Evolutionary conservation across 2,113 vertebrate genomes (phyloP).

Genomic region (Grantiella picta): DNA sequence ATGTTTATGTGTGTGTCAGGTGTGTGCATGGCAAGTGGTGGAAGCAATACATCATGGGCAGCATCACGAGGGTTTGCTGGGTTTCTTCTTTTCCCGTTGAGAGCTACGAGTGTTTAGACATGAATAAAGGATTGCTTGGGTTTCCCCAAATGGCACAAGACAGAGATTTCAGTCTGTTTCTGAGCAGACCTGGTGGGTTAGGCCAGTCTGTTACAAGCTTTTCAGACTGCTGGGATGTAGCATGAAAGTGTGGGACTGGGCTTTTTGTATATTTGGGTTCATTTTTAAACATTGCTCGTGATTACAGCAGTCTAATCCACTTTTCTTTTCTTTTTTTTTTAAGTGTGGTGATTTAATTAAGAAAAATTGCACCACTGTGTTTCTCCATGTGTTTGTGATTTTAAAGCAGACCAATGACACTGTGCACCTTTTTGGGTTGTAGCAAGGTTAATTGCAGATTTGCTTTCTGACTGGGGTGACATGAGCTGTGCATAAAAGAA

Average conservation of each 20-base stretch:
- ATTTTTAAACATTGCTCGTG: neutral
- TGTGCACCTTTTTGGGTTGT: neutral
- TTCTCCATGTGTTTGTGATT: neutral
- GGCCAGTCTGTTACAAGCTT: neutral
- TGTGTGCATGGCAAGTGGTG: neutral
- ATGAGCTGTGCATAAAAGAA: neutral
- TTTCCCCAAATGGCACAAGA: neutral
- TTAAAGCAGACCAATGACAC: neutral
- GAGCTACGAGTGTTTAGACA: neutral
- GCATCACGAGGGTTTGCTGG: neutral
- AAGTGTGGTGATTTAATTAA: neutral
- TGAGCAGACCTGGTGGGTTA: neutral
- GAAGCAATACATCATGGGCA: neutral
- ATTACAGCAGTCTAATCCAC: neutral
- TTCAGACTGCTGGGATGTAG: neutral
- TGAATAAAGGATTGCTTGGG: neutral
- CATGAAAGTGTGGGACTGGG: neutral
- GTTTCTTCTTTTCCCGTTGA: neutral
- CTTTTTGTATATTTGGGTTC: neutral
- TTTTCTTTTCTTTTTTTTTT: neutral
- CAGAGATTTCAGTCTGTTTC: neutral
- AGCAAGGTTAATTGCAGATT: neutral
- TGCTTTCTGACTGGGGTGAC: neutral
- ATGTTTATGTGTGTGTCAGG: neutral
- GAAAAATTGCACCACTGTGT: neutral